Conservation (phyloP, 2,113 vertebrate species). For the Mustela nigripes region DNA sequence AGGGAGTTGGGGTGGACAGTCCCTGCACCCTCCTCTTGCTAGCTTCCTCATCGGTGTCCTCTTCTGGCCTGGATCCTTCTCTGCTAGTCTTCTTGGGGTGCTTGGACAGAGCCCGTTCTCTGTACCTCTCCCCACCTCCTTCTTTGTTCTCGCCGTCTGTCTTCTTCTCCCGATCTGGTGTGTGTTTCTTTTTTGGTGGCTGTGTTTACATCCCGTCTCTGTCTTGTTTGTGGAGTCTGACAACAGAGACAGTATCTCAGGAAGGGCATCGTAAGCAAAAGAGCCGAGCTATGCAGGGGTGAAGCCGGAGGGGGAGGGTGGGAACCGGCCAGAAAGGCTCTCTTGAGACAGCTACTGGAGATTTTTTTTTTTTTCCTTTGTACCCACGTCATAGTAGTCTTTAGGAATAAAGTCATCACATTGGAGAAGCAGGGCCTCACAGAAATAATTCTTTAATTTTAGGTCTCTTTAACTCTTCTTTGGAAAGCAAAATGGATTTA, state of each 20-base stretch:
- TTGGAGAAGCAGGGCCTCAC: neutral
- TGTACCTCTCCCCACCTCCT: conserved; percentile 82
- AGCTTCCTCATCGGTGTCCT: conserved; percentile 74
- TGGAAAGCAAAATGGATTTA: conserved; percentile 43
- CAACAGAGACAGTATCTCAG: conserved; percentile 74
- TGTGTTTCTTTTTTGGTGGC: conserved; percentile 85
- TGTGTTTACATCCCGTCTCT: conserved; percentile 77
- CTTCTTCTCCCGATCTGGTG: conserved; percentile 80
- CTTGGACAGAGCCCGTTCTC: conserved; percentile 92
- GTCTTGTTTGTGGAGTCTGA: conserved; percentile 84
- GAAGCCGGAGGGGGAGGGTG: neutral
- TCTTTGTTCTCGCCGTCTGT: conserved; percentile 87
- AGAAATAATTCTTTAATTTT: conserved; percentile 47
- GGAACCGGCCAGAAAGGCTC: neutral
- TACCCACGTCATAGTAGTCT: neutral
- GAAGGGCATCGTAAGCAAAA: neutral
- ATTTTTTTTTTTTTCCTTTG: neutral
- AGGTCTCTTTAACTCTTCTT: conserved; percentile 66
- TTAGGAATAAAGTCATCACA: conserved; percentile 2
- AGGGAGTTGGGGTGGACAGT: conserved; percentile 84
- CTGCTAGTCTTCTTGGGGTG: conserved; percentile 90
- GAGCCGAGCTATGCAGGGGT: neutral
- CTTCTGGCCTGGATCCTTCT: conserved; percentile 85
- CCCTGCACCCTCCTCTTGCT: conserved; percentile 82
- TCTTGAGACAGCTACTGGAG: neutral